Conservation (phyloP, 1,140 invertebrate genomes). For the Drosophila obscura region DNA sequence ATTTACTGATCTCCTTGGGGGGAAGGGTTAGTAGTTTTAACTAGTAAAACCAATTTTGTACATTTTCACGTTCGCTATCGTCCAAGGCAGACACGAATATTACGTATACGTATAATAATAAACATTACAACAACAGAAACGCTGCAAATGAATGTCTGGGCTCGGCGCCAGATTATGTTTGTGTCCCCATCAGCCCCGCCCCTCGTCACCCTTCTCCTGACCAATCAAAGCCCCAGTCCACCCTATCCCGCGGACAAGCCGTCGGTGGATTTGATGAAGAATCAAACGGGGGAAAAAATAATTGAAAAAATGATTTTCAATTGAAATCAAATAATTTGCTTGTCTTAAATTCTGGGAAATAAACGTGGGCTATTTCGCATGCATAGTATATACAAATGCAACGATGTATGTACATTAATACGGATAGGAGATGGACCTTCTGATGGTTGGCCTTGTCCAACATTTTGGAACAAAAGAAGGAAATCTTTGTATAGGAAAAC, state of each 20-base stretch:
- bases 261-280: background rate
- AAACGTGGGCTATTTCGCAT: background rate
- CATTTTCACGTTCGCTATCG: conserved; percentile 17
- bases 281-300: background rate
- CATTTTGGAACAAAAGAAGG: conserved; percentile 55
- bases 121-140: conserved; percentile 60
- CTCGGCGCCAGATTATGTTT: conserved; percentile 70
- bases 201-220: background rate
- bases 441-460: conserved; percentile 36
- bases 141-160: conserved; percentile 65
- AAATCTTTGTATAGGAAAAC: conserved; percentile 35
- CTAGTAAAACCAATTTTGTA: conserved; percentile 8
- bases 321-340: conserved; percentile 1
- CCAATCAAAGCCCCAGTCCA: conserved; percentile 13
- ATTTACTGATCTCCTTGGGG: background rate
- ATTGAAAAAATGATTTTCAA: conserved; percentile 3
- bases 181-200: conserved; percentile 25
- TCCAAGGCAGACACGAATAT: conserved; percentile 51
- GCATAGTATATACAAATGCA: no score
- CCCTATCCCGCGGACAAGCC: background rate
- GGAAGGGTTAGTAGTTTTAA: conserved; percentile 14
- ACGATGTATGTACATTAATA: conserved; percentile 9
- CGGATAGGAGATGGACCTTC: background rate
- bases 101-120: conserved; percentile 80
- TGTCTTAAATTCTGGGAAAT: no score